phyloP scores from a whole-genome alignment of 1,140 invertebrate species.

The Anastrepha ludens region DNA sequence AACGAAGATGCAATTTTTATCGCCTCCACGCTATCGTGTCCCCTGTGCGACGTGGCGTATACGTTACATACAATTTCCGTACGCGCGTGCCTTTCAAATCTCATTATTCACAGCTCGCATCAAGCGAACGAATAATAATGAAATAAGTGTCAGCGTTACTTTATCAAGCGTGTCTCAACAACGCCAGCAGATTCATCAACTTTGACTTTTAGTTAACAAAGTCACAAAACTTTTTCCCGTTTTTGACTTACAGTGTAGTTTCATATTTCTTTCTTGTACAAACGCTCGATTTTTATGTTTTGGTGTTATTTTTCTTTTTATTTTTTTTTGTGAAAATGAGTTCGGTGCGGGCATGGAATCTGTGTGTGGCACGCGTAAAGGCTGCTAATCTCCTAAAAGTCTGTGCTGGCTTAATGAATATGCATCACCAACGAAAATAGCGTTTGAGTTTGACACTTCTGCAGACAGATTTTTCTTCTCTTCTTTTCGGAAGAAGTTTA shows the following conservation, averaged over 20 bases:
- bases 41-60: neutral
- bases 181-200: neutral
- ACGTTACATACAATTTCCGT: neutral
- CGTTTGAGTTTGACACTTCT: neutral
- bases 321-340: too few relatives aligned
- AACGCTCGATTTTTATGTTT: neutral
- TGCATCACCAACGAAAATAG: neutral
- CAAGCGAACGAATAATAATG: neutral
- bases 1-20: too few relatives aligned
- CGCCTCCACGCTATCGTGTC: too few relatives aligned
- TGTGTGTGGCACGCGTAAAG: neutral
- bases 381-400: neutral
- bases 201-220: constrained; percentile 19
- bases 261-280: neutral
- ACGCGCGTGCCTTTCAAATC: neutral
- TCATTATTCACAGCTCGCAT: neutral
- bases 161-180: neutral
- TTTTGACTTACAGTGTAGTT: neutral
- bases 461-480: neutral
- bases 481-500: neutral
- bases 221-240: neutral
- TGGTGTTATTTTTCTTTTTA: too few relatives aligned
- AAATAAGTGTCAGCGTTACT: neutral
- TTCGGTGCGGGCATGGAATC: neutral
- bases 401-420: neutral